These are phyloP conservation scores for Scolopax mira DNA, from an alignment of 2,113 vertebrate species.

Conservation along the genomic window DNA sequence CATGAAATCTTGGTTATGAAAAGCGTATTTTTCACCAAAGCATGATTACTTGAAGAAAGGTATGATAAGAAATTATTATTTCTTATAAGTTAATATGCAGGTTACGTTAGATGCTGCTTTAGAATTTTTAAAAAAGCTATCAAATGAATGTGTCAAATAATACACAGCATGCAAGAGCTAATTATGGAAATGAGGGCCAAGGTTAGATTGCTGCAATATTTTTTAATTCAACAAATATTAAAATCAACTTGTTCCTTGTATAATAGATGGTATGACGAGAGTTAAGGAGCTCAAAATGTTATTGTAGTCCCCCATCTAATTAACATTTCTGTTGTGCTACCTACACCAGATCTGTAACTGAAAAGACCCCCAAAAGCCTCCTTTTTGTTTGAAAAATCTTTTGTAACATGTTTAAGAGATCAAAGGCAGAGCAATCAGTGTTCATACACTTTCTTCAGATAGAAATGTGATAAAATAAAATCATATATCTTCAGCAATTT, in stretches of 20 bases:
- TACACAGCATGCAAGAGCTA: slow-evolving; percentile 38
- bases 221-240: slow-evolving; percentile 70
- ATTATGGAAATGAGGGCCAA: slow-evolving; percentile 63
- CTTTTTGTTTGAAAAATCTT: not conserved
- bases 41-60: not conserved
- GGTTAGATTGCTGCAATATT: slow-evolving; percentile 56
- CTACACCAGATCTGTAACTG: not conserved
- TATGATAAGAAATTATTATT: slow-evolving; percentile 23
- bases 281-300: slow-evolving; percentile 63
- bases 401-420: not conserved
- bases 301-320: slow-evolving; percentile 60
- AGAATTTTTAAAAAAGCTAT: slow-evolving; percentile 28
- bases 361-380: not conserved
- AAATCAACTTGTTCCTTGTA: slow-evolving; percentile 57
- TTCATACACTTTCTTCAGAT: not conserved
- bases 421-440: slow-evolving; percentile 6
- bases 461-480: not conserved
- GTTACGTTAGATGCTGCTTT: slow-evolving; percentile 14
- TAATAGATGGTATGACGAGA: slow-evolving; percentile 65
- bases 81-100: slow-evolving; percentile 42
- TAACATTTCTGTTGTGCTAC: slow-evolving; percentile 39
- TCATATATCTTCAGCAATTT: not conserved
- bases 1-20: not conserved
- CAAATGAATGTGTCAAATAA: slow-evolving; percentile 50
- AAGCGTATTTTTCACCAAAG: not conserved